Base-by-base conservation (phyloP, 2,888 invertebrate species). In the Mythimna ferrago region DNA sequence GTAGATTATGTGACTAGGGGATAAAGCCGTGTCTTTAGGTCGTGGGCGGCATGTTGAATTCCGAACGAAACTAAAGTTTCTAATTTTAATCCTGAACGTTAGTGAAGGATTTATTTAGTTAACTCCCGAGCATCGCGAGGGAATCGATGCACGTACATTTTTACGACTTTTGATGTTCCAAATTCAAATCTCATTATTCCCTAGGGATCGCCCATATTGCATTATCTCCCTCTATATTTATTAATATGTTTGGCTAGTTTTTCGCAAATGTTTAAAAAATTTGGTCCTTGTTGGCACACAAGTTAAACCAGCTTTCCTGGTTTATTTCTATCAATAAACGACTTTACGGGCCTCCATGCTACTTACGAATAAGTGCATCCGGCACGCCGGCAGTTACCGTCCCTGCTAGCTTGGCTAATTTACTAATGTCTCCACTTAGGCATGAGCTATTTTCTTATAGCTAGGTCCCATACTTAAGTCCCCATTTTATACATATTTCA, bases 381-480 rank as follows among this genome's bases (percentile, higher is more conserved):
- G 53, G 53, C n/a, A 58, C 35, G 41, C 11, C 44, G 56, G 35
- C 6, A 44, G 9, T 53, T 68, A 48, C 19, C 35, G 35, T 60
- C 32, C 44, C n/a, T 35, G 3, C 9, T 26, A 69, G 48, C 48
- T 19, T 21, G 61, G 53, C 48, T 60, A 61, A 77, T 69, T 69
- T 38, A 38, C 54, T 69, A 61, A 77, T 54, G 44, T 44, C 38
- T 35, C 53, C 70, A 54, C 53, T 77, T 60, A 38, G 51, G 32
- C 66, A 21, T 51, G 73, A 41, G 66, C 32, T 32, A 41, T 64
- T 65, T 65, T 19, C 35, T 51, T 41, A 14, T 19, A 48, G n/a
- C 58, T 19, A 21, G 41, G 21, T 73, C 32, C 48, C 26, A 66
- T 57, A 26, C 14, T 2, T 51, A 75, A 38, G 65, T 56, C 11